Percentiles rank a stretch among this genome's conserved stretches.
Evolutionary conservation across 1,140 invertebrate species (phyloP).

Genomic region (Pseudomyrmex flavicornis): DNA sequence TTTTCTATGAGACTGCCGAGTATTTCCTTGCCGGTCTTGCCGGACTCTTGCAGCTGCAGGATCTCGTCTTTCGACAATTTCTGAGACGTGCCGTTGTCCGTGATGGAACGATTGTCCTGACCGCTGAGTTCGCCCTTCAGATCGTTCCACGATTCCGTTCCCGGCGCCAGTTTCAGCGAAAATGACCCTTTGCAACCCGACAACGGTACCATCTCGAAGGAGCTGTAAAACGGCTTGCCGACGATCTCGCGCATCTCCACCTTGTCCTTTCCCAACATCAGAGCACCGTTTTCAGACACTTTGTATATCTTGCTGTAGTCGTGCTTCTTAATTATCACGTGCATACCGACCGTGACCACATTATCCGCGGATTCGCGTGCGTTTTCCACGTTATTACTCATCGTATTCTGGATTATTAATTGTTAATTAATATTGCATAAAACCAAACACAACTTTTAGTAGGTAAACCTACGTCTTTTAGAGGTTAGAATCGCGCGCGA

Average conservation of each 20-base stretch:
- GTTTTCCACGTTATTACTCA: background rate
- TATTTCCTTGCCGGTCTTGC: conserved; percentile 92
- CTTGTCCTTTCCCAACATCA: conserved; percentile 89
- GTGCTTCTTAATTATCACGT: conserved; percentile 91
- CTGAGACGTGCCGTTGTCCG: conserved; percentile 94
- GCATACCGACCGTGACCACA: conserved; percentile 87
- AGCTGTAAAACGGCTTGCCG: conserved; percentile 91
- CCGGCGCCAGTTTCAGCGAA: conserved; percentile 85
- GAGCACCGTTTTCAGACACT: conserved; percentile 87
- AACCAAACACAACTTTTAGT: too few relatives aligned
- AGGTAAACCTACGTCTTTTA: too few relatives aligned
- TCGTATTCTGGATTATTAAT: background rate
- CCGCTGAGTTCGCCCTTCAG: conserved; percentile 85
- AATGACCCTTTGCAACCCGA: conserved; percentile 87
- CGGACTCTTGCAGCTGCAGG: conserved; percentile 89
- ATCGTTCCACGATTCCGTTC: conserved; percentile 79
- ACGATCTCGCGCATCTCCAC: conserved; percentile 89
- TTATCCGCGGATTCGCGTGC: conserved; percentile 71
- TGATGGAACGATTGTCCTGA: conserved; percentile 93
- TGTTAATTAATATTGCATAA: too few relatives aligned
- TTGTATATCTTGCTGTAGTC: conserved; percentile 91
- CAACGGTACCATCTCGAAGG: conserved; percentile 91
- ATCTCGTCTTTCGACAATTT: conserved; percentile 94
- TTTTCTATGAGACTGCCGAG: conserved; percentile 95
- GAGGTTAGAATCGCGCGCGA: too few relatives aligned